A percentile compares a stretch with the other conserved stretches of the same genome.
Evolutionary conservation across 2,113 vertebrate genomes (phyloP).

Genomic region (Pheucticus melanocephalus): DNA sequence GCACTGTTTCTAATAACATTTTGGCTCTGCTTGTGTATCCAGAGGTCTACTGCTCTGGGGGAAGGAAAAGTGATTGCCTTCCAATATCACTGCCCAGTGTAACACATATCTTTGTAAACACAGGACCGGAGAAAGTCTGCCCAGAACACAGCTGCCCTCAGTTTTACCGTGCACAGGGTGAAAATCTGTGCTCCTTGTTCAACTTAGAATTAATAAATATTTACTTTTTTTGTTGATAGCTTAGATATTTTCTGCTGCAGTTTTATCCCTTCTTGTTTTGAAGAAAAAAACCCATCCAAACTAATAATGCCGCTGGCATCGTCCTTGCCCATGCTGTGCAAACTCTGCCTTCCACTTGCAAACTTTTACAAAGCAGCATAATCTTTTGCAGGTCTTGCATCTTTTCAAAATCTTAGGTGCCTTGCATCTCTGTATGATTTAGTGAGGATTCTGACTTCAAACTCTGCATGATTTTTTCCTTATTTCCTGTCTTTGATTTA

Average conservation of each 20-base stretch:
- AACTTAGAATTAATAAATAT: neutral
- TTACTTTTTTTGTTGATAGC: neutral
- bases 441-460: neutral
- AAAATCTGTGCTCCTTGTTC: neutral
- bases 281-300: neutral
- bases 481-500: neutral
- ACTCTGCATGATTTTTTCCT: neutral
- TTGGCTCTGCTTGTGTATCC: neutral
- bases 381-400: neutral
- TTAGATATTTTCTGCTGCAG: neutral
- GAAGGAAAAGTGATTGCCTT: neutral
- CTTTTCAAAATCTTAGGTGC: neutral
- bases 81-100: neutral
- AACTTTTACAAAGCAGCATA: neutral
- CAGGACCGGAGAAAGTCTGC: neutral
- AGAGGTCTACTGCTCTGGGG: neutral
- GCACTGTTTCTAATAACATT: slow-evolving; percentile 16
- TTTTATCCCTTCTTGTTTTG: neutral
- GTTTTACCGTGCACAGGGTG: neutral
- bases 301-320: neutral
- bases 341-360: neutral
- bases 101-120: neutral
- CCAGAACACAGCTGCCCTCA: neutral
- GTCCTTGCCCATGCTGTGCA: neutral
- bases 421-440: neutral